A percentile compares a stretch with the other conserved stretches of the same genome.
phyloP scores from a whole-genome alignment of 2,113 vertebrate species.

The Xiphophorus hellerii region DNA sequence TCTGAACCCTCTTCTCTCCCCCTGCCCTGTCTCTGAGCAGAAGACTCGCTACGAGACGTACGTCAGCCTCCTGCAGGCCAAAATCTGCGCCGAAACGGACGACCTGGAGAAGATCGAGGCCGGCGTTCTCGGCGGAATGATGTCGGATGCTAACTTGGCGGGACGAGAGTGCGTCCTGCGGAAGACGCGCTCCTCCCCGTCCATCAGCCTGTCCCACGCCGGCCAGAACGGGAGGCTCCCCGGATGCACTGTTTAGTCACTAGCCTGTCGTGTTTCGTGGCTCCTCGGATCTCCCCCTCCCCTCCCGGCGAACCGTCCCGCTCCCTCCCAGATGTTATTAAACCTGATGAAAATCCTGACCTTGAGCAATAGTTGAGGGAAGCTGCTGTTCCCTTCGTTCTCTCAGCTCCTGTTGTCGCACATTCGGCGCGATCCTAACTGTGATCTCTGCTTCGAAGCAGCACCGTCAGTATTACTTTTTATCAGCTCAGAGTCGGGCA shows the following conservation, averaged over 20 bases:
- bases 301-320: constrained; percentile 11
- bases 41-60: constrained; percentile 96
- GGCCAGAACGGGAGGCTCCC: constrained; percentile 80
- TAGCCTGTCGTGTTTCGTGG: constrained; percentile 32
- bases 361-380: constrained; percentile 65
- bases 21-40: constrained; percentile 73
- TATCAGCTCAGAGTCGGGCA: constrained; percentile 25
- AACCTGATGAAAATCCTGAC: constrained; percentile 45
- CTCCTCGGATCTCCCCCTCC: constrained; percentile 5
- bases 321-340: constrained; percentile 40
- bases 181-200: constrained; percentile 95
- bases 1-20: neutral
- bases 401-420: constrained; percentile 59
- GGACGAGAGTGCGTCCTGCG: constrained; percentile 85
- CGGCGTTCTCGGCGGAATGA: constrained; percentile 80
- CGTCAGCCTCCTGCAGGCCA: constrained; percentile 89
- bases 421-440: constrained; percentile 62
- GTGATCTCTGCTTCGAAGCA: constrained; percentile 56
- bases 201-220: constrained; percentile 88
- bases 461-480: constrained; percentile 69
- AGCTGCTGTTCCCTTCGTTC: constrained; percentile 42
- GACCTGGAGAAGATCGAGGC: constrained; percentile 95
- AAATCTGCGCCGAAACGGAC: constrained; percentile 88
- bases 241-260: constrained; percentile 62
- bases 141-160: constrained; percentile 66